A percentile compares a stretch with the other conserved stretches of the same genome.
phyloP scores from a whole-genome alignment of 2,797 vertebrate genomes.

The Semotilus atromaculatus region DNA sequence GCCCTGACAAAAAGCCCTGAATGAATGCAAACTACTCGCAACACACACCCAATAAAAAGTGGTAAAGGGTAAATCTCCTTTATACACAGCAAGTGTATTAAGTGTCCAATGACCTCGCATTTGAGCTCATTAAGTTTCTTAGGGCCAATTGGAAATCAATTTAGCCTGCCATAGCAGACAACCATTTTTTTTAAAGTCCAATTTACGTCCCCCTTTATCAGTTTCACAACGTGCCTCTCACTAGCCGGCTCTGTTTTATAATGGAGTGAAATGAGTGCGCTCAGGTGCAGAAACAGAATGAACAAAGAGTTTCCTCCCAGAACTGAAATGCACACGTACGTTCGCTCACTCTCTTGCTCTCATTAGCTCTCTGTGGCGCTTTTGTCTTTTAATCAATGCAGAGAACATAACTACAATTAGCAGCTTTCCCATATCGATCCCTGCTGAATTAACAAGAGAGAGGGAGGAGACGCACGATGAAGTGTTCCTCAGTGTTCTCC shows the following conservation, averaged over 20 bases:
- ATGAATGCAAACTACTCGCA: not conserved
- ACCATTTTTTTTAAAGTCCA: slow-evolving; percentile 34
- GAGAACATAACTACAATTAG: slow-evolving; percentile 54
- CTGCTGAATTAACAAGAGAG: slow-evolving; percentile 41
- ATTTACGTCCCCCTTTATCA: slow-evolving; percentile 22
- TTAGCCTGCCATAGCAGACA: not conserved
- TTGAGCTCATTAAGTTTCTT: slow-evolving; percentile 42
- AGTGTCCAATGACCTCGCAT: slow-evolving; percentile 15
- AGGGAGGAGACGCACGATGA: not conserved
- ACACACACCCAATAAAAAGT: slow-evolving; percentile 19
- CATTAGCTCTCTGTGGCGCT: slow-evolving; percentile 39
- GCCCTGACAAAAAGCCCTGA: slow-evolving; percentile 3
- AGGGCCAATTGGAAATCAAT: slow-evolving; percentile 44
- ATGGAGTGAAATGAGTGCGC: slow-evolving; percentile 3
- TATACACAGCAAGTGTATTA: slow-evolving; percentile 1
- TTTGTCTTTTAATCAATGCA: slow-evolving; percentile 53
- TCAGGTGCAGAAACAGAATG: not conserved
- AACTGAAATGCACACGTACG: not conserved
- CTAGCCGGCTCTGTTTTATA: not conserved
- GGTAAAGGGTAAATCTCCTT: slow-evolving; percentile 28
- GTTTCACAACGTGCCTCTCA: slow-evolving; percentile 14
- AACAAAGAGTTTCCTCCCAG: slow-evolving; percentile 9
- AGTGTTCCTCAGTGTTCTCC: slow-evolving; percentile 16
- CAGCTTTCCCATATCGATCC: slow-evolving; percentile 52
- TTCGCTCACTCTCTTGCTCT: slow-evolving; percentile 28